Conservation (phyloP, 2,113 vertebrate genomes). For the Myanophis thanlyinensis region DNA sequence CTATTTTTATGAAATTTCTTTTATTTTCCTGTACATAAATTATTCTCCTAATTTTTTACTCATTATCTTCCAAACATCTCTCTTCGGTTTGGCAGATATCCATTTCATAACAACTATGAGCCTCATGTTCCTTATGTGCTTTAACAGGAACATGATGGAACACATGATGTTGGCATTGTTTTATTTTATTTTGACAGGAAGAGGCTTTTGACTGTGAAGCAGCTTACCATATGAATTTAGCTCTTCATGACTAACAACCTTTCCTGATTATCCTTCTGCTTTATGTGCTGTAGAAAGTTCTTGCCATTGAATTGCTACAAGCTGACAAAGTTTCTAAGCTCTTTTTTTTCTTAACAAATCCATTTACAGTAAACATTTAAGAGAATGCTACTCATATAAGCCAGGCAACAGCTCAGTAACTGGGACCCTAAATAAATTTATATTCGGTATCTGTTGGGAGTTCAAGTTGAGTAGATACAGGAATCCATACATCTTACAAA, state of each 20-base stretch:
- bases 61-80: background rate
- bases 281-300: conserved; percentile 14
- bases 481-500: background rate
- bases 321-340: conserved; percentile 28
- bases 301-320: conserved; percentile 5
- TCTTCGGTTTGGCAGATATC: background rate
- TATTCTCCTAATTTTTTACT: background rate
- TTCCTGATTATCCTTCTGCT: background rate
- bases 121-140: background rate
- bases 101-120: background rate
- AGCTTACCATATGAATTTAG: background rate
- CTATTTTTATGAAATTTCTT: background rate
- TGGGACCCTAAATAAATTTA: conserved; percentile 8
- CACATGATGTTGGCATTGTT: background rate
- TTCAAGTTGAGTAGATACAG: background rate
- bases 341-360: background rate
- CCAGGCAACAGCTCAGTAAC: conserved; percentile 17
- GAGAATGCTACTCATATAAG: background rate
- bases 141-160: conserved; percentile 3
- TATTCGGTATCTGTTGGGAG: background rate
- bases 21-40: background rate
- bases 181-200: conserved; percentile 22
- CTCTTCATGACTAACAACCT: background rate
- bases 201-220: conserved; percentile 19
- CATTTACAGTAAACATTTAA: background rate